Percentiles rank a stretch among this genome's conserved stretches.
Conservation (phyloP, 2,888 invertebrate genomes). For the Parnassius mnemosyne region DNA sequence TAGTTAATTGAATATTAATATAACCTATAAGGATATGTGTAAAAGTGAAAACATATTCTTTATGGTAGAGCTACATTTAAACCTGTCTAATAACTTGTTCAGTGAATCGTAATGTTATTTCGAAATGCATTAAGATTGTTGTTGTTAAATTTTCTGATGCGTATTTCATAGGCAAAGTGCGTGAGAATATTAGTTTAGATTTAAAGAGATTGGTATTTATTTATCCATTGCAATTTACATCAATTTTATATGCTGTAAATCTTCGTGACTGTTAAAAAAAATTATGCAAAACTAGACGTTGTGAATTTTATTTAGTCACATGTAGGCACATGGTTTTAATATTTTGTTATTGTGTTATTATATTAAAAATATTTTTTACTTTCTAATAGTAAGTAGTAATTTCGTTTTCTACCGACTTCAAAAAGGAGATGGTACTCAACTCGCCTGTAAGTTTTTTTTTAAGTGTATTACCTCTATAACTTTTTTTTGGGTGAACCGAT, state of each 20-base stretch:
- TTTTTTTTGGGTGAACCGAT: too few species aligned
- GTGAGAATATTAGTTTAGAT: too few species aligned
- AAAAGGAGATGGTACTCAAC: too few species aligned
- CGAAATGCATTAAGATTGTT: too few species aligned
- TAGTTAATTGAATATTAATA: not conserved
- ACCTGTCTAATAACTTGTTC: not conserved
- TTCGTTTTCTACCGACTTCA: not conserved
- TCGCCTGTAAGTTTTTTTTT: too few species aligned
- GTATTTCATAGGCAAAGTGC: not conserved
- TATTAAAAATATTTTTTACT: not conserved
- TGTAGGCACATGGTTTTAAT: not conserved
- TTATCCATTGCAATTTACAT: too few species aligned
- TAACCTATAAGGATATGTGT: not conserved
- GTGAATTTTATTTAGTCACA: not conserved
- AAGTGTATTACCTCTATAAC: too few species aligned
- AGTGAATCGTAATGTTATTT: too few species aligned
- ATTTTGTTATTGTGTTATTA: not conserved
- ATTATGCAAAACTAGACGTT: not conserved
- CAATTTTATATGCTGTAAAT: too few species aligned
- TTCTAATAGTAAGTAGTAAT: not conserved
- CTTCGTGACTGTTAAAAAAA: too few species aligned
- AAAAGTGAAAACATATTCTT: not conserved
- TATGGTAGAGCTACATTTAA: not conserved
- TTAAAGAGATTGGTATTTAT: too few species aligned
- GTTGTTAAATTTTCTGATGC: not conserved